These are phyloP conservation scores for Aphrocallistes beatrix DNA, from an alignment of 37 sponge, comb jelly and placozoan species.

Conservation along the genomic window DNA sequence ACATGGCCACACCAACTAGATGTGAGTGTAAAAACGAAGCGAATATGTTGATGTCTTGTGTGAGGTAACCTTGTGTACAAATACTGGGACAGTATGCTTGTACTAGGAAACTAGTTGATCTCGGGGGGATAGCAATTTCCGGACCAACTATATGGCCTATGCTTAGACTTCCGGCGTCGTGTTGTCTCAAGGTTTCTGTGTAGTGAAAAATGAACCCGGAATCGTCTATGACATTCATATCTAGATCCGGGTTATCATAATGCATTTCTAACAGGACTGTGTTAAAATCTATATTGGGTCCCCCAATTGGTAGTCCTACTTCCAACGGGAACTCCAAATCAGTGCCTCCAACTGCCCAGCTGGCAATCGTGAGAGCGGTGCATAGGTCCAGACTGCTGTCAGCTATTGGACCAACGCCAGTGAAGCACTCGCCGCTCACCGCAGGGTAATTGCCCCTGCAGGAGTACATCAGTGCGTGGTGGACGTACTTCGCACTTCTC, in stretches of 20 bases:
- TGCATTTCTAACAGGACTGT: constrained; percentile 40
- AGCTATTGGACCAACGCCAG: not conserved
- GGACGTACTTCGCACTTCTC: not conserved
- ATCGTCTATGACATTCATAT: not conserved
- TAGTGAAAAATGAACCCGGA: not conserved
- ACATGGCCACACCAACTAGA: not conserved
- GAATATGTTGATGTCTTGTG: not conserved
- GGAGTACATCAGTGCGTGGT: not conserved
- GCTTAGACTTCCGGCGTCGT: not conserved
- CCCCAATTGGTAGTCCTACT: constrained; percentile 62
- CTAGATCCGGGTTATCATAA: constrained; percentile 40
- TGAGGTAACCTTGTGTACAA: not conserved
- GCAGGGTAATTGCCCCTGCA: not conserved
- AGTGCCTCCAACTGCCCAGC: not conserved
- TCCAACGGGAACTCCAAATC: constrained; percentile 37
- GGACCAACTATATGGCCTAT: not conserved
- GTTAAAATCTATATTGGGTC: constrained; percentile 19
- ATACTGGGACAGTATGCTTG: not conserved
- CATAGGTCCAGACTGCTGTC: not conserved
- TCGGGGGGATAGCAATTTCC: not conserved
- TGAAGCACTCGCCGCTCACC: not conserved
- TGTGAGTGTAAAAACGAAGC: not conserved
- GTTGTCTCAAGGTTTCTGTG: not conserved
- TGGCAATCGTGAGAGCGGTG: not conserved
- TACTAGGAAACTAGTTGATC: not conserved